Conservation (phyloP, 1,140 invertebrate species). For the Drosophila sucinea region DNA sequence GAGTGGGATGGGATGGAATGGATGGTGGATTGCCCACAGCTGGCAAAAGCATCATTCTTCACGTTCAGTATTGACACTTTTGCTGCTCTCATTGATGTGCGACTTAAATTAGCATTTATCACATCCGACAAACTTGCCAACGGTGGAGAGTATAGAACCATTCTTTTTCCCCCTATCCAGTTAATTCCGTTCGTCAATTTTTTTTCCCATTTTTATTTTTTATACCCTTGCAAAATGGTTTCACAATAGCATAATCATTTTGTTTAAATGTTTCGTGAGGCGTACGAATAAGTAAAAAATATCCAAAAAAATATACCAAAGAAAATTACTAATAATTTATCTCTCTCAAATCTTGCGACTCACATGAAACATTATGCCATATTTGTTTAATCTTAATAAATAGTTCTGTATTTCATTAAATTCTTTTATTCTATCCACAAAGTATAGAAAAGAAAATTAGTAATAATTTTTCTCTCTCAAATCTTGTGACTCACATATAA, state of each 20-base stretch:
- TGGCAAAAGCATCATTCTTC: constrained; percentile 17
- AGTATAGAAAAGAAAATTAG: neutral
- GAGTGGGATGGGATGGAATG: neutral
- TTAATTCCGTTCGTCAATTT: constrained; percentile 5
- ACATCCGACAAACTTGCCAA: constrained; percentile 58
- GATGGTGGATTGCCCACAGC: neutral
- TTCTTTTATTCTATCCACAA: too few relatives aligned
- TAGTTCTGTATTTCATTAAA: too few relatives aligned
- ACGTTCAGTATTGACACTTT: constrained; percentile 10
- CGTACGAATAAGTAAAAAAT: too few relatives aligned
- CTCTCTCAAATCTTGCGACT: too few relatives aligned
- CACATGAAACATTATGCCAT: too few relatives aligned
- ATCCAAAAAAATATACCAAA: too few relatives aligned
- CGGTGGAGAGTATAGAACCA: neutral
- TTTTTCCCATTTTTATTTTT: neutral
- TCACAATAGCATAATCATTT: neutral
- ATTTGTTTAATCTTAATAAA: too few relatives aligned
- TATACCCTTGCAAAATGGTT: neutral
- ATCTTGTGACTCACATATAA: too few relatives aligned
- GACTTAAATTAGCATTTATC: constrained; percentile 80
- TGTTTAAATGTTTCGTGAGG: too few relatives aligned
- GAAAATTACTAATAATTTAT: neutral
- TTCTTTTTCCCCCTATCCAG: neutral
- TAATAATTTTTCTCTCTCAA: too few relatives aligned
- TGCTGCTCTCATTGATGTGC: constrained; percentile 50